phyloP scores from a whole-genome alignment of 2,113 vertebrate species.

The Passer domesticus region DNA sequence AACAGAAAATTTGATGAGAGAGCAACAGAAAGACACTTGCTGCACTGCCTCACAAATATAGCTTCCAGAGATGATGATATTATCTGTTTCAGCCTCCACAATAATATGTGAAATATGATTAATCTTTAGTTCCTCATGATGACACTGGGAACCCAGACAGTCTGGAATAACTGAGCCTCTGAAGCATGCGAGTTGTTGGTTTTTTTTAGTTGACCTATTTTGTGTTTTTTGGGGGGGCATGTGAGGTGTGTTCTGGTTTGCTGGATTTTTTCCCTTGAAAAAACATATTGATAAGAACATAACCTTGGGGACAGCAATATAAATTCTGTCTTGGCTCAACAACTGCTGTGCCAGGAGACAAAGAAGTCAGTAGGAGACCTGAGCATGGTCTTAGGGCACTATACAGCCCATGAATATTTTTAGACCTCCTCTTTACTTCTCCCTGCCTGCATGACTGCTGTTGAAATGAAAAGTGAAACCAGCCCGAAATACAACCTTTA shows the following conservation, averaged over 20 bases:
- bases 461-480: background rate
- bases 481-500: background rate
- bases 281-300: background rate
- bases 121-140: background rate
- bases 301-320: background rate
- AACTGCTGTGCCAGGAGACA: background rate
- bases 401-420: background rate
- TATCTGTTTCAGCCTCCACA: background rate
- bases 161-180: background rate
- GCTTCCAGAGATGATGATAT: background rate
- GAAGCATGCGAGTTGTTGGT: background rate
- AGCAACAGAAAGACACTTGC: background rate
- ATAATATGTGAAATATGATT: background rate
- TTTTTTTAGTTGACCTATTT: background rate
- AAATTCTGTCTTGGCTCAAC: background rate
- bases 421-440: background rate
- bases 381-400: background rate
- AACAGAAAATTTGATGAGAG: background rate
- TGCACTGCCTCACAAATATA: background rate
- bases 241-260: background rate
- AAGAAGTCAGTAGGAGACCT: background rate
- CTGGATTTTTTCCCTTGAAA: rapidly evolving
- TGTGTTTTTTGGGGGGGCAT: rapidly evolving
- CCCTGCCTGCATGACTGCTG: background rate
- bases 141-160: background rate